Conservation (phyloP, 1,140 invertebrate species). For the Gonatopus flavifemur region DNA sequence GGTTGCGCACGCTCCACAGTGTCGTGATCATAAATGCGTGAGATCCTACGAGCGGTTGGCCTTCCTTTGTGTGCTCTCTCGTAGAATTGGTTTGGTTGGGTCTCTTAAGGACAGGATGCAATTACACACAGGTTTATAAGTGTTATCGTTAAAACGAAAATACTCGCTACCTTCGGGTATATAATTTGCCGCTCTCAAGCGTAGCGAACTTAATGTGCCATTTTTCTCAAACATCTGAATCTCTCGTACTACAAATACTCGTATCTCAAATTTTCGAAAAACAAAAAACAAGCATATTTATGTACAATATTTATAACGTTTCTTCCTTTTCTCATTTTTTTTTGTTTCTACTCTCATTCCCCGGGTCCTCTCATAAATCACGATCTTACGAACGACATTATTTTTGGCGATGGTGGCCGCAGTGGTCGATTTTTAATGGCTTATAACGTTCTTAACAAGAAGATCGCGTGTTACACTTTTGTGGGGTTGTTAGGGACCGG, state of each 20-base stretch:
- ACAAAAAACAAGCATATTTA: too few relatives aligned
- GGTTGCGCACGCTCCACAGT: not conserved
- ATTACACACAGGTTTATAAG: conserved; percentile 48
- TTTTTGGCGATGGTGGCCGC: too few relatives aligned
- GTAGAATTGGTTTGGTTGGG: conserved; percentile 15
- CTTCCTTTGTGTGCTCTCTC: not conserved
- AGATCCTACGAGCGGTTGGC: conserved; percentile 1
- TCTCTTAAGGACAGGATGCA: conserved; percentile 47
- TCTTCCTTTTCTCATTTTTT: too few relatives aligned
- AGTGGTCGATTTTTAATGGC: conserved; percentile 45
- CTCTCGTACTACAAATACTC: too few relatives aligned
- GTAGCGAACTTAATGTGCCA: too few relatives aligned
- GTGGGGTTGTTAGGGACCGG: too few relatives aligned
- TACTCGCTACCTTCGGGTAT: conserved; percentile 22
- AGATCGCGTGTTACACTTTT: conserved; percentile 40
- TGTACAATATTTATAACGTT: too few relatives aligned
- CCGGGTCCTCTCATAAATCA: too few relatives aligned
- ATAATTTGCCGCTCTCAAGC: conserved; percentile 45
- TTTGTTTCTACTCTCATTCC: too few relatives aligned
- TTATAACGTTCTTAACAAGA: conserved; percentile 44
- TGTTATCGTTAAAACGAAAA: conserved; percentile 50
- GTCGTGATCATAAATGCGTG: conserved; percentile 14
- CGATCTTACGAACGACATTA: too few relatives aligned
- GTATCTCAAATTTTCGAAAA: too few relatives aligned
- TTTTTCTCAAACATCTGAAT: too few relatives aligned